Base-by-base conservation (phyloP, 2,113 vertebrate genomes). In the Lanius collurio region DNA sequence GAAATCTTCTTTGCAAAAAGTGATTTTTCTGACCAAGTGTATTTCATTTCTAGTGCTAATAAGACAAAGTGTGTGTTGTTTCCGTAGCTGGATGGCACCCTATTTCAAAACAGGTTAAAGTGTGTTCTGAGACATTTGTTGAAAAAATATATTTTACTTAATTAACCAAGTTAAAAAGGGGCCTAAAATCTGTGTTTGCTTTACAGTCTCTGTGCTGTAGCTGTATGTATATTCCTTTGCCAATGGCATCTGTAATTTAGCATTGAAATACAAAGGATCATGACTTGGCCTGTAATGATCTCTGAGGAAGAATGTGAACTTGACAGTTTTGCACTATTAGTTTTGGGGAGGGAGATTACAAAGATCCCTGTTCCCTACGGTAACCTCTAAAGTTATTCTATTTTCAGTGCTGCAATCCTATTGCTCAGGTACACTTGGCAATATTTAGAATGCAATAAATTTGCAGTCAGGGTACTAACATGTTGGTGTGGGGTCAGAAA, bases 61-160 rank as follows among this genome's bases (percentile, higher is more conserved):
- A 35, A 0, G 1, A 26, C 23, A 46, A 80, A 59, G 16, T 14
- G 10, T 49, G 5, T 73, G 22, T 85, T 62, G 53, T 89, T 92
- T 56, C 73, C 13, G 1, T 52, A 85, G 71, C 46, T 71, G 76
- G 71, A 41, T 62, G 31, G 31, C 19, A 46, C 37, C 31, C 3
- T 88, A 69, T 88, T 96, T 67, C 56, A 64, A 28, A 80, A 63
- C 50, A 92, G 46, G 24, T 64, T 95, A 95, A 80, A 81, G 41
- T 57, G 64, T 67, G 63, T 94, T 95, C 90, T 88, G 83, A 90
- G 71, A 37, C 77, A 47, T 46, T 82, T 95, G 60, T 80, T 85
- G 84, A 83, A 90, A 92, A 90, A 81, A 70, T n/a, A 13, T 20
- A 4, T 85, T 95, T 95, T 87, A 31, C 57, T 91, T 91, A 79